Percentiles rank a stretch among this genome's conserved stretches.
phyloP scores from a whole-genome alignment of 2,113 vertebrate species.

The Anthoscopus minutus region DNA sequence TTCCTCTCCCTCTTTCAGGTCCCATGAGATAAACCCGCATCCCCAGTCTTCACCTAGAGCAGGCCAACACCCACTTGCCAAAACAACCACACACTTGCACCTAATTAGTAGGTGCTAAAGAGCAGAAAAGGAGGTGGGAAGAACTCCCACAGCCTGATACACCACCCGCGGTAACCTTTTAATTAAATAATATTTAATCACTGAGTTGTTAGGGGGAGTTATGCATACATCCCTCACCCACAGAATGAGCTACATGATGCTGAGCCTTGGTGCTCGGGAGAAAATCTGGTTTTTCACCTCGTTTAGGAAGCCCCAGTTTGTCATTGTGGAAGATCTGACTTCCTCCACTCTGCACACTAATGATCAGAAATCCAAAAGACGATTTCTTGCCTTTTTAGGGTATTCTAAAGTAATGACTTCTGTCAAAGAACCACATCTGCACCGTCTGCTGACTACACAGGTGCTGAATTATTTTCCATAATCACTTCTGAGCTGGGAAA shows the following conservation, averaged over 20 bases:
- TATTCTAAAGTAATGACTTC: not conserved
- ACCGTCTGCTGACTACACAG: not conserved
- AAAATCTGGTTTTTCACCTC: not conserved
- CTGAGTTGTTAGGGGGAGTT: too few species aligned
- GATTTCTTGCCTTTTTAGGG: not conserved
- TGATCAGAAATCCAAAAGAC: not conserved
- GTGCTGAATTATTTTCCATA: not conserved
- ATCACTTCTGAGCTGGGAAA: not conserved
- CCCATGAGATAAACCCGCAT: not conserved
- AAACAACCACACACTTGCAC: not conserved
- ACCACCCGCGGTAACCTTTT: not conserved
- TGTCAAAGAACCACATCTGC: not conserved
- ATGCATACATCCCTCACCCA: fast-evolving
- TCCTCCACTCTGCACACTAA: not conserved
- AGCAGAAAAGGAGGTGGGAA: not conserved
- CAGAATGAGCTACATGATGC: fast-evolving
- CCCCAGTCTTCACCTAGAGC: not conserved
- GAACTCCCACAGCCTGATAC: not conserved
- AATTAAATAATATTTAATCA: not conserved
- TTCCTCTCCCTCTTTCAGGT: not conserved
- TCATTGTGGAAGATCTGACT: not conserved
- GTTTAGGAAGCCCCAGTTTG: not conserved
- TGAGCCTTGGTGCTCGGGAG: not conserved
- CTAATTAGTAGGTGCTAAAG: not conserved
- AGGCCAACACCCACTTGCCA: not conserved